phyloP scores from a whole-genome alignment of 2,888 invertebrate genomes.

The Ichneumon xanthorius region DNA sequence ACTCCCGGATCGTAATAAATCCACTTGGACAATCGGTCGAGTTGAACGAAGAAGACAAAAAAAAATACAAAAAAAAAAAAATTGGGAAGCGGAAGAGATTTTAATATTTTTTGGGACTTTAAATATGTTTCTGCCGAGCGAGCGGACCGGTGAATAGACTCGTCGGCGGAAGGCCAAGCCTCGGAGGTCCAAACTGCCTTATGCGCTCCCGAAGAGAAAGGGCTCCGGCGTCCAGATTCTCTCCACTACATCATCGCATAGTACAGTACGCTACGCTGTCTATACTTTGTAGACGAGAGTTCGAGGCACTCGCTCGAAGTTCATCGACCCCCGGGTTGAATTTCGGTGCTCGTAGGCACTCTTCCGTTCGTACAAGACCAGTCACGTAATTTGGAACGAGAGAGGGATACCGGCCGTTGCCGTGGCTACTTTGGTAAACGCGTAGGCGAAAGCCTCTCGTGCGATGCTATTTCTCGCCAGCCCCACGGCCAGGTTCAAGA shows the following conservation, averaged over 20 bases:
- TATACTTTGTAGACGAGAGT: slow-evolving; percentile 51
- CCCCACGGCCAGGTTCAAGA: slow-evolving; percentile 62
- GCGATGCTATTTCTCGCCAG: slow-evolving; percentile 55
- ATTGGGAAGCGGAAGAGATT: neutral
- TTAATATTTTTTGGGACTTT: neutral
- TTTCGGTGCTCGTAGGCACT: slow-evolving; percentile 71
- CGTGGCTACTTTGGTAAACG: slow-evolving; percentile 5
- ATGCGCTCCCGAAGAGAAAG: slow-evolving; percentile 58
- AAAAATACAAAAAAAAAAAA: neutral
- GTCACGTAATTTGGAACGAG: slow-evolving; percentile 63
- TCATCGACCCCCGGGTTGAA: slow-evolving; percentile 73
- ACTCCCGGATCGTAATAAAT: slow-evolving; percentile 55
- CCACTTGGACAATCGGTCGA: slow-evolving; percentile 43
- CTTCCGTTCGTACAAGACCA: slow-evolving; percentile 38
- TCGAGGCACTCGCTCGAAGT: slow-evolving; percentile 68
- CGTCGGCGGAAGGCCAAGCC: slow-evolving; percentile 11
- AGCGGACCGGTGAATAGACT: slow-evolving; percentile 39
- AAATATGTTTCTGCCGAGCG: neutral
- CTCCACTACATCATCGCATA: slow-evolving; percentile 47
- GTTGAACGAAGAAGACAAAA: slow-evolving; percentile 13
- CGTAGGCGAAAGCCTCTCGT: slow-evolving; percentile 69
- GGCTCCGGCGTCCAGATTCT: slow-evolving; percentile 65
- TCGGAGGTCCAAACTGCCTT: slow-evolving; percentile 38
- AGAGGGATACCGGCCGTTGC: slow-evolving; percentile 5
- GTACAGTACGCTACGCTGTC: neutral